Evolutionary conservation across 2,797 vertebrate genomes (phyloP).

Genomic region (Notolepis coatsorum): DNA sequence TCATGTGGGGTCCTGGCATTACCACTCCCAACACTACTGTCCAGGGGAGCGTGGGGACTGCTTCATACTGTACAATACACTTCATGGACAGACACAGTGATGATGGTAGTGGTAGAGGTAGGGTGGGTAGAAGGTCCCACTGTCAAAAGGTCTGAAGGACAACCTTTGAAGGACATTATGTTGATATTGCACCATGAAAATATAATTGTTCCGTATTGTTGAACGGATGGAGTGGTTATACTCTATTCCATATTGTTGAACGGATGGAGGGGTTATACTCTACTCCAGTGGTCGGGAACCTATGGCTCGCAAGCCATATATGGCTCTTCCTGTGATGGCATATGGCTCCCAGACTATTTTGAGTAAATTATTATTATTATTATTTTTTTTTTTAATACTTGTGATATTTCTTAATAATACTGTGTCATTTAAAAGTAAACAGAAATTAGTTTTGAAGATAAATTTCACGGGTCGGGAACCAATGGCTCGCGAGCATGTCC

Average conservation of each 20-base stretch:
- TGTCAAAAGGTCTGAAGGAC: conserved; percentile 38
- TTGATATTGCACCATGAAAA: conserved; percentile 16
- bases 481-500: too few species aligned
- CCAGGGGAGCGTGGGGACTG: conserved; percentile 34
- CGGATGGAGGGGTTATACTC: too few species aligned
- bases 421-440: too few species aligned
- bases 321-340: too few species aligned
- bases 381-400: too few species aligned
- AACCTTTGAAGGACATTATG: neutral
- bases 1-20: conserved; percentile 47
- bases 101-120: conserved; percentile 1
- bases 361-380: too few species aligned
- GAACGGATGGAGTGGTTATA: neutral
- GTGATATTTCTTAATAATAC: too few species aligned
- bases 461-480: too few species aligned
- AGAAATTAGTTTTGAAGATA: too few species aligned
- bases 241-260: neutral
- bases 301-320: too few species aligned
- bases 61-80: conserved; percentile 43
- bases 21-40: conserved; percentile 27
- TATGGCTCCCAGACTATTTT: too few species aligned
- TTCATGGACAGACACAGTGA: conserved; percentile 28
- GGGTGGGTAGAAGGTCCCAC: conserved; percentile 7
- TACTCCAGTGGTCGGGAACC: too few species aligned
- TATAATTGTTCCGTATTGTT: conserved; percentile 8